Base-by-base conservation (phyloP, 2,888 invertebrate species). In the Macrostomum cliftonense region DNA sequence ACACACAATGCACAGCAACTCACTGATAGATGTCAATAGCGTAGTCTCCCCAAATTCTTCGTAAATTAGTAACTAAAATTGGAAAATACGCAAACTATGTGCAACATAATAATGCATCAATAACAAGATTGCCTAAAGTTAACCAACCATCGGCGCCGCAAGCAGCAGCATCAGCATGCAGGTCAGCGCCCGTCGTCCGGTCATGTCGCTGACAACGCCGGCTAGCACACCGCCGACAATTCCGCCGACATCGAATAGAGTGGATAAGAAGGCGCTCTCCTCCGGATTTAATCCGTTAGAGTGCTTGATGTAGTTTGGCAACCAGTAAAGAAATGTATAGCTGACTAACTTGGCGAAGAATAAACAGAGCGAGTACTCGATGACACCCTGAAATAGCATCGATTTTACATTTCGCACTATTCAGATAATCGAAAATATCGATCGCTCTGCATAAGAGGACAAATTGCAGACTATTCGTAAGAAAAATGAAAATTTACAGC, bases 311-410 rank as follows among this genome's bases (percentile, higher is more conserved):
- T 89, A 93, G 4, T 80, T 70, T 20, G 93, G 93, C 62, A 95
- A 74, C 93, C 93, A 95, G 67, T 84, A 93, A 44, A 93, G 77
- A 73, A 93, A 93, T 52, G 91, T 93, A 65, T 95, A 93, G 68
- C 86, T 86, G 62, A 93, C 91, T 39, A 93, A 77, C 71, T 95
- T 95, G 13, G 89, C 84, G 71, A 93, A 93, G 72, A 93, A 93
- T 39, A 93, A 75, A 42, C 85, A 85, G 40, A 91, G 67, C 0
- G 91, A 85, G 73, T 83, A 95, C 73, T 91, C 89, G 2, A 87
- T 57, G 1, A 95, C 93, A 36, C 91, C 91, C 76, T 76, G 64
- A 43, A 60, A 67, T 28, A n/a, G n/a, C n/a, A n/a, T n/a, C n/a
- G n/a, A n/a, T n/a, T n/a, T n/a, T n/a, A n/a, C n/a, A n/a, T n/a